phyloP scores from a whole-genome alignment of 2,113 vertebrate genomes.

The Xiphophorus maculatus region DNA sequence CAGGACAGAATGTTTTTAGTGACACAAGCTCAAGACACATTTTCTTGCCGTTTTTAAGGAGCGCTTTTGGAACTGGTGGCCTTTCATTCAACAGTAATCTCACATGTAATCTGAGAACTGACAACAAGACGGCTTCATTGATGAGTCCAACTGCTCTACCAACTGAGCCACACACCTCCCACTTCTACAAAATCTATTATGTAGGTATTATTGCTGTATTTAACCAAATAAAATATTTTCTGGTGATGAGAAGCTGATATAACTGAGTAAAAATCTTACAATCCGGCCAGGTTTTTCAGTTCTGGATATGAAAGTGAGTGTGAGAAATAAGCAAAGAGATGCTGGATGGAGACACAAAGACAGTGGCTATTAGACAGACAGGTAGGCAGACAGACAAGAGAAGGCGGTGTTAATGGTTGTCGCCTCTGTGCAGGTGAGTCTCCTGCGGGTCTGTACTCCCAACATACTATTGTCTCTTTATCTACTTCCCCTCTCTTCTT shows the following conservation, averaged over 20 bases:
- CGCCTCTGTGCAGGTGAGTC: slow-evolving; percentile 66
- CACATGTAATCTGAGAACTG: too few species aligned
- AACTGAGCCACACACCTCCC: too few species aligned
- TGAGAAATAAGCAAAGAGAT: slow-evolving; percentile 1
- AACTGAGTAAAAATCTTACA: not conserved
- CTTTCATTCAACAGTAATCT: too few species aligned
- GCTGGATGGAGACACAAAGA: slow-evolving; percentile 1
- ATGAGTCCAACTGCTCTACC: too few species aligned
- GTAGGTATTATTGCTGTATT: not conserved
- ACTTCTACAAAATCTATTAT: not conserved
- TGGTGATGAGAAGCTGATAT: not conserved
- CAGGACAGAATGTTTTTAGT: too few species aligned
- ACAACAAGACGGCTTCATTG: too few species aligned
- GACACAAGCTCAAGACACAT: too few species aligned
- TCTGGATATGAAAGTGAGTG: slow-evolving; percentile 11
- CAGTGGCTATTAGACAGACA: slow-evolving; percentile 38
- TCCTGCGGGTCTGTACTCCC: slow-evolving; percentile 76
- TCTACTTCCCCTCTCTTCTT: slow-evolving; percentile 77
- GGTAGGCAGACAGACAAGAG: slow-evolving; percentile 2
- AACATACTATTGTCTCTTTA: slow-evolving; percentile 76
- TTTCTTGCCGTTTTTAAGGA: too few species aligned
- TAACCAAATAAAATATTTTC: not conserved
- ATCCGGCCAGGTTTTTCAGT: too few species aligned
- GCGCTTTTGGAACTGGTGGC: too few species aligned
- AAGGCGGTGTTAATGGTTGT: slow-evolving; percentile 39